Evolutionary conservation across 2,888 invertebrate species (phyloP).

Genomic region (Autographa pulchrina): DNA sequence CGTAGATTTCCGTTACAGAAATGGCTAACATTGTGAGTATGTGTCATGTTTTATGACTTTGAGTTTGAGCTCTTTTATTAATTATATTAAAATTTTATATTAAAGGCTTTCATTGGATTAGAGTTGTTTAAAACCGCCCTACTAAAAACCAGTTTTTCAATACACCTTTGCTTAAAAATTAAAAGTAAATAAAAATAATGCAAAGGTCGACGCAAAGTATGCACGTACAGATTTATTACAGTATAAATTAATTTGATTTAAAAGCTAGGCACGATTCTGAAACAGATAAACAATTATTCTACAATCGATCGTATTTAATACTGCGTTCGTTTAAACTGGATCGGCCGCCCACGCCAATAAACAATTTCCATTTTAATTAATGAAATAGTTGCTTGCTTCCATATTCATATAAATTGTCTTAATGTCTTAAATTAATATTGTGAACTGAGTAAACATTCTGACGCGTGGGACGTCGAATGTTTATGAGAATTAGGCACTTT

Average conservation of each 20-base stretch:
- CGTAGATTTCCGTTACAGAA: too few species aligned
- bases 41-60: too few species aligned
- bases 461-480: conserved; percentile 49
- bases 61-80: too few species aligned
- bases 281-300: conserved; percentile 68
- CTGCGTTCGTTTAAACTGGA: conserved; percentile 71
- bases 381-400: conserved; percentile 70
- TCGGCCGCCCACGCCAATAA: conserved; percentile 74
- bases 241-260: conserved; percentile 60
- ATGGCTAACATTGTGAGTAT: too few species aligned
- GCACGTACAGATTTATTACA: conserved; percentile 41
- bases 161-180: background rate
- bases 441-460: conserved; percentile 51
- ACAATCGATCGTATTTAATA: conserved; percentile 69
- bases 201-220: conserved; percentile 29
- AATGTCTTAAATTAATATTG: conserved; percentile 65
- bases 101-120: too few species aligned
- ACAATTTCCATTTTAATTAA: conserved; percentile 77
- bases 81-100: too few species aligned
- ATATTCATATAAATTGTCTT: conserved; percentile 64
- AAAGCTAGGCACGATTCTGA: conserved; percentile 62
- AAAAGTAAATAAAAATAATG: conserved; percentile 35
- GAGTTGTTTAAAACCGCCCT: too few species aligned
- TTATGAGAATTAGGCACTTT: conserved; percentile 40
- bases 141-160: background rate